A percentile compares a stretch with the other conserved stretches of the same genome.
These are phyloP conservation scores for Empis livida DNA, from an alignment of 2,888 invertebrate genomes.

Conservation along the genomic window DNA sequence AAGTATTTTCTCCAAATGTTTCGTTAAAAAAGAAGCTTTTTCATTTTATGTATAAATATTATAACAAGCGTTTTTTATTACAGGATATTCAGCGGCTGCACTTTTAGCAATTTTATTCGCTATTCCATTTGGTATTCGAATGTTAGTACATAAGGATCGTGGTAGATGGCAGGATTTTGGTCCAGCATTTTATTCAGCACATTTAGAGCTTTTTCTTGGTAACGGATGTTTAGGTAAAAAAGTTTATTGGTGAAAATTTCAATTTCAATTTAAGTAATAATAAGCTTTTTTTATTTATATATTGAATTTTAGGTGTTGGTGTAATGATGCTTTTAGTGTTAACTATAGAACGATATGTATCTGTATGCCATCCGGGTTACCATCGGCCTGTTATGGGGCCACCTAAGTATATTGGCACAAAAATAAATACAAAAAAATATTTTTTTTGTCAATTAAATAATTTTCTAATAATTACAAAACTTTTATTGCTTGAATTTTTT, in stretches of 20 bases:
- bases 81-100: conserved; percentile 66
- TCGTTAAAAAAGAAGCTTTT: neutral
- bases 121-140: conserved; percentile 52
- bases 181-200: conserved; percentile 55
- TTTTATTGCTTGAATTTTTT: conserved; percentile 4
- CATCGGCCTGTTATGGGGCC: conserved; percentile 52
- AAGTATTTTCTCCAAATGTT: too few species aligned
- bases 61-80: conserved; percentile 16
- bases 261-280: too few species aligned
- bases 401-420: conserved; percentile 36
- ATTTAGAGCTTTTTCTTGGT: conserved; percentile 56
- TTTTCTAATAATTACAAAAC: neutral
- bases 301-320: conserved; percentile 43
- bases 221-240: conserved; percentile 53
- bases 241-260: neutral
- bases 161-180: conserved; percentile 50
- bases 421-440: neutral
- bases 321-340: conserved; percentile 63
- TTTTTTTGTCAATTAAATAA: neutral
- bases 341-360: conserved; percentile 60
- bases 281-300: too few species aligned
- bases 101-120: conserved; percentile 57
- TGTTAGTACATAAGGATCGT: conserved; percentile 49
- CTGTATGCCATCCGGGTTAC: conserved; percentile 59
- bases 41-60: neutral